These are phyloP conservation scores for Pelodytes ibericus DNA, from an alignment of 2,797 vertebrate genomes.

Conservation along the genomic window DNA sequence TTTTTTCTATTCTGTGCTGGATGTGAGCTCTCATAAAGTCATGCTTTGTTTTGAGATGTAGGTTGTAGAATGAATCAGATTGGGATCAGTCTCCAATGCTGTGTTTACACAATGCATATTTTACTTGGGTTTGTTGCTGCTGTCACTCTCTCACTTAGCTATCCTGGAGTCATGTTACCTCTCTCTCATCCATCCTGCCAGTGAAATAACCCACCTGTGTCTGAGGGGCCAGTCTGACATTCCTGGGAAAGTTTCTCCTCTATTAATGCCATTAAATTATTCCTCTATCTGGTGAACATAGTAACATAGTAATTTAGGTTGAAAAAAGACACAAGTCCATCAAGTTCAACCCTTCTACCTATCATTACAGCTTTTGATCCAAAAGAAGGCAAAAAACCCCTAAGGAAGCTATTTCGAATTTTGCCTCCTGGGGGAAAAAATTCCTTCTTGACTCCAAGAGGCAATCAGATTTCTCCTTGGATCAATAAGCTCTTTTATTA, in stretches of 20 bases:
- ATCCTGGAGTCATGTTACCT: conserved; percentile 72
- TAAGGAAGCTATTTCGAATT: too few species aligned
- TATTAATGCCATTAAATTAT: conserved; percentile 93
- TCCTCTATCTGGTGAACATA: conserved; percentile 81
- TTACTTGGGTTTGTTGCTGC: conserved; percentile 85
- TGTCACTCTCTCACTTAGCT: conserved; percentile 73
- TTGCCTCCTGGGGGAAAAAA: too few species aligned
- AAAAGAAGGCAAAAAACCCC: too few species aligned
- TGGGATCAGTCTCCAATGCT: conserved; percentile 78
- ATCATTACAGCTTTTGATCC: too few species aligned
- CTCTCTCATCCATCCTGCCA: conserved; percentile 74
- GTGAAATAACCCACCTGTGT: conserved; percentile 94
- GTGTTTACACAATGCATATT: conserved; percentile 81
- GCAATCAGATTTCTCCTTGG: too few species aligned
- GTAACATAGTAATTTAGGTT: too few species aligned
- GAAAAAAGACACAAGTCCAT: too few species aligned
- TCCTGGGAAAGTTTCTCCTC: conserved; percentile 90
- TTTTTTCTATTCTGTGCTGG: conserved; percentile 32
- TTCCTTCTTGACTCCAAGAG: too few species aligned
- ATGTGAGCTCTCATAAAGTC: conserved; percentile 3
- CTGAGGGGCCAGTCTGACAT: conserved; percentile 74
- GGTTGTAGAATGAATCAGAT: conserved; percentile 53
- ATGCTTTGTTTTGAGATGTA: conserved; percentile 46
- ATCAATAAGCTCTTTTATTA: too few species aligned
- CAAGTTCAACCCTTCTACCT: too few species aligned